These are phyloP conservation scores for Amphipoea lucens DNA, from an alignment of 2,888 invertebrate species.

Conservation along the genomic window DNA sequence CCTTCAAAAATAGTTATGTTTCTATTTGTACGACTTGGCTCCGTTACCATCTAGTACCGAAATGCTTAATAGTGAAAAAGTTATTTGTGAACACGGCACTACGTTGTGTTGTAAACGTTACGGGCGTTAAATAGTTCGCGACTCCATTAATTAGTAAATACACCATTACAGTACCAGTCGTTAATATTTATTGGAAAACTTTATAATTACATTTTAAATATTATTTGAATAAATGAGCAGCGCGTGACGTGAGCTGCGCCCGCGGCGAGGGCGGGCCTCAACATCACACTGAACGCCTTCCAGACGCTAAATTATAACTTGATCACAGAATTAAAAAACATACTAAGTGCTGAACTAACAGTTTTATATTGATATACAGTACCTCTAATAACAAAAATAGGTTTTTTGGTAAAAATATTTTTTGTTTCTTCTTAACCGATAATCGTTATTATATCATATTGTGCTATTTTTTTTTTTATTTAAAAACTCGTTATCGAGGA, in stretches of 20 bases:
- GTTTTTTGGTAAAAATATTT: slow-evolving; percentile 86
- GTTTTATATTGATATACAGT: slow-evolving; percentile 82
- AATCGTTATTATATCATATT: slow-evolving; percentile 75
- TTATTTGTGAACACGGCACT: slow-evolving; percentile 45
- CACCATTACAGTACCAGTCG: slow-evolving; percentile 77
- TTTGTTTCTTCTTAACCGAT: slow-evolving; percentile 81
- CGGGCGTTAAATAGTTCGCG: slow-evolving; percentile 53
- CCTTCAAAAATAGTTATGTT: slow-evolving; percentile 66
- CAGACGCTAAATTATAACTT: slow-evolving; percentile 80
- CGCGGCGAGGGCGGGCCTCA: slow-evolving; percentile 2
- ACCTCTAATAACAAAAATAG: slow-evolving; percentile 86
- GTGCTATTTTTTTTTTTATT: slow-evolving; percentile 74
- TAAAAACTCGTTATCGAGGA: slow-evolving; percentile 64
- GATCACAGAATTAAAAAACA: slow-evolving; percentile 86
- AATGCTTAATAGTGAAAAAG: slow-evolving; percentile 45
- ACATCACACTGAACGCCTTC: slow-evolving; percentile 71
- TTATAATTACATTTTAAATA: slow-evolving; percentile 67
- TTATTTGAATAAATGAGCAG: slow-evolving; percentile 63
- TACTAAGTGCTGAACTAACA: slow-evolving; percentile 80
- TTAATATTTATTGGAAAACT: slow-evolving; percentile 71
- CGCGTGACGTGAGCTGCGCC: slow-evolving; percentile 55
- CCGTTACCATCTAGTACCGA: slow-evolving; percentile 30
- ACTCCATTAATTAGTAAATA: slow-evolving; percentile 70
- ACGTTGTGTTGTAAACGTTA: slow-evolving; percentile 20
- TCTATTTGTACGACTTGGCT: slow-evolving; percentile 51